Base-by-base conservation (phyloP, 1,140 invertebrate species). In the Drosophila sproati region DNA sequence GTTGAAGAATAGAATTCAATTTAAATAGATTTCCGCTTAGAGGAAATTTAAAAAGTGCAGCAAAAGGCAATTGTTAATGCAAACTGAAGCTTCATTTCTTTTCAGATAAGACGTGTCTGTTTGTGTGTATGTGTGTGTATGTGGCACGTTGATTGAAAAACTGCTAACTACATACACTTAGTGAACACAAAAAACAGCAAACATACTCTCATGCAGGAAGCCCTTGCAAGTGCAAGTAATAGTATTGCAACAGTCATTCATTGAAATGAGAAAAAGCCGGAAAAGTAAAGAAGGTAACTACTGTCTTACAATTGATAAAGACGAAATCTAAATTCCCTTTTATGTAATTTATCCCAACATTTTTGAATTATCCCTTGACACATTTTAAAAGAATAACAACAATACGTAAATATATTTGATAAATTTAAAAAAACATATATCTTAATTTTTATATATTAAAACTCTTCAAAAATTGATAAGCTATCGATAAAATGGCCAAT, bases 21-120 rank as follows among this genome's bases (percentile, higher is more conserved):
- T 91, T 82, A 87, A 90, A 87, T 91, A 91, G 87, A 90, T 90
- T 91, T 90, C 87, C 87, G 87, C 88, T 90, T 78, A 90, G 87
- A 89, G 87, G 87, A 90, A 90, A 90, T 90, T 90, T 87, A 91
- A 91, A 88, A 82, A 76, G 57, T 66, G 77, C 62, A 68, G 63
- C 54, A 72, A 79, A 80, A 78, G 77, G 83, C 87, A 82, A 80
- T 87, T 90, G 86, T 90, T 77, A 85, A 76, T 64, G 71, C 78
- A 72, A 73, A 68, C 73, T 78, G 73, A 56, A 35, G 60, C 64
- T 47, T n/a, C 47, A 35, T 41, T 52, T 68, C 51, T 59, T 64
- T 12, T 5, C 34, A 62, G 10, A 43, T 43, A n/a, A 43, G 39
- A 43, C 34, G 34, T 34, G 34, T 5, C 31, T 50, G 41, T 39